These are phyloP conservation scores for Ectemnius continuus DNA, from an alignment of 2,888 invertebrate species.

Conservation along the genomic window DNA sequence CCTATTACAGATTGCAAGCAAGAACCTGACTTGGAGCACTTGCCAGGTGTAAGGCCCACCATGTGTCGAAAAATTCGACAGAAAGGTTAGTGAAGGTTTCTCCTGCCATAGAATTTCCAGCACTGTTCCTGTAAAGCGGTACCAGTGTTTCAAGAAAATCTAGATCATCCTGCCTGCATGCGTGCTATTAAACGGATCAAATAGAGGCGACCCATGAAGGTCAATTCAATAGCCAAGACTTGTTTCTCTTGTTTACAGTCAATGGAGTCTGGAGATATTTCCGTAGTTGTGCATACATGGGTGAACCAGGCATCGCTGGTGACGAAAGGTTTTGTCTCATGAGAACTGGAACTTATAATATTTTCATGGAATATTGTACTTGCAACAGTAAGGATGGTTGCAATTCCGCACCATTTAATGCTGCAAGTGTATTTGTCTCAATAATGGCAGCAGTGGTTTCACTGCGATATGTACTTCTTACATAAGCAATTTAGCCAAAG, in stretches of 20 bases:
- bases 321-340: conserved; percentile 94
- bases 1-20: conserved; percentile 90
- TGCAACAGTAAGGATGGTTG: conserved; percentile 96
- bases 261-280: conserved; percentile 94
- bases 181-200: neutral
- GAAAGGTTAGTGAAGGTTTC: conserved; percentile 83
- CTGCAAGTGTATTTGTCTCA: conserved; percentile 51
- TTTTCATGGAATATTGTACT: conserved; percentile 95
- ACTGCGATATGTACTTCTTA: conserved; percentile 45
- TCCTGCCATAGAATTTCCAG: too few relatives aligned
- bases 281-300: conserved; percentile 92
- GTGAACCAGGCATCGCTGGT: conserved; percentile 92
- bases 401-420: conserved; percentile 81
- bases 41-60: conserved; percentile 85
- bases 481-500: conserved; percentile 45
- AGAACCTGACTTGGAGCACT: conserved; percentile 81
- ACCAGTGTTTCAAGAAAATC: neutral
- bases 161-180: neutral
- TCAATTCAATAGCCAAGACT: conserved; percentile 5
- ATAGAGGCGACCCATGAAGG: conserved; percentile 1
- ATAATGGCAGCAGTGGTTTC: conserved; percentile 44
- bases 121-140: too few relatives aligned
- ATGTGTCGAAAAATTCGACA: conserved; percentile 96
- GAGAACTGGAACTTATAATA: conserved; percentile 94
- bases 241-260: conserved; percentile 79